These are phyloP conservation scores for Petaurus breviceps DNA, from an alignment of 2,113 vertebrate species.

Conservation along the genomic window DNA sequence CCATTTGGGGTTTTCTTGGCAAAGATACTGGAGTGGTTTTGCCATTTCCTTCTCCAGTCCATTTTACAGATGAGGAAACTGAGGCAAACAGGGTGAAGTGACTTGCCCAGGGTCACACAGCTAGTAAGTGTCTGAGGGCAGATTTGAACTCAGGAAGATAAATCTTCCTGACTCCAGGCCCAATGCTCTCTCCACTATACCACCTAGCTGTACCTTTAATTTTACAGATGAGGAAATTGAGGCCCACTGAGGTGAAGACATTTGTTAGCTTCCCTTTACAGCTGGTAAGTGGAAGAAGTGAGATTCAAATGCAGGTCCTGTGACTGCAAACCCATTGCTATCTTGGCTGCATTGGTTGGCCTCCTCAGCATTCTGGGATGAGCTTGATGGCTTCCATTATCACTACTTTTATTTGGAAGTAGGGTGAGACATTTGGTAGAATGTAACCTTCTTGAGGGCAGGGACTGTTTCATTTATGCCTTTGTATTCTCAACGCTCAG, in stretches of 20 bases:
- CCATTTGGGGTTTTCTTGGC: neutral
- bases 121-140: neutral
- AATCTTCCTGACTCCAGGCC: neutral
- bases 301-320: neutral
- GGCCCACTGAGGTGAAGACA: neutral
- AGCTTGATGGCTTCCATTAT: neutral
- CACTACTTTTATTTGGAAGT: neutral
- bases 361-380: neutral
- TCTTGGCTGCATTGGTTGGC: neutral
- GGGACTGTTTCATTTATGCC: neutral
- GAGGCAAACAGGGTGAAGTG: neutral
- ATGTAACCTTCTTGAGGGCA: neutral
- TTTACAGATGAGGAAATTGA: neutral
- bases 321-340: neutral
- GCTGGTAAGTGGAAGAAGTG: neutral
- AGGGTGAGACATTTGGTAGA: neutral
- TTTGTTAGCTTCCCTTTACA: neutral
- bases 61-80: neutral
- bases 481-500: neutral
- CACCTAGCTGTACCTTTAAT: neutral
- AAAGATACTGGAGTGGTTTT: neutral
- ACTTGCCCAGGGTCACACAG: neutral
- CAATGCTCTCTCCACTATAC: neutral
- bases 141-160: neutral
- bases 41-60: neutral